phyloP scores from a whole-genome alignment of 2,888 invertebrate genomes.

The Ctenicera cuprea region DNA sequence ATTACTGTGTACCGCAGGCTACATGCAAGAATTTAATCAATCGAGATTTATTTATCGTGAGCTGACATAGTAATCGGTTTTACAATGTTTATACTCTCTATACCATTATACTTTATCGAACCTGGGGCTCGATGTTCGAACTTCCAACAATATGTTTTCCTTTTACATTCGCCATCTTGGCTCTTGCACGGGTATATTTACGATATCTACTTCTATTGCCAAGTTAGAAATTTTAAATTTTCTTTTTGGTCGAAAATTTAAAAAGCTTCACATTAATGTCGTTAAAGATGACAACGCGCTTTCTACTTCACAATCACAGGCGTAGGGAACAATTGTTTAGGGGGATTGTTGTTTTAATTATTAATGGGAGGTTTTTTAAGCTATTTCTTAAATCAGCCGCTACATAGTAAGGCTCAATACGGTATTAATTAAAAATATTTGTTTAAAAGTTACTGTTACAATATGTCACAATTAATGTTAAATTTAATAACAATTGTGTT shows the following conservation, averaged over 20 bases:
- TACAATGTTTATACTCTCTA: constrained; percentile 4
- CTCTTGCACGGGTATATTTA: not conserved
- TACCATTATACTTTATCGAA: not conserved
- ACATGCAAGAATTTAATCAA: constrained; percentile 24
- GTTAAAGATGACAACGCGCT: not conserved
- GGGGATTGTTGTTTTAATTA: too few relatives aligned
- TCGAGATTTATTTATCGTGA: constrained; percentile 17
- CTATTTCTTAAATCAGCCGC: too few relatives aligned
- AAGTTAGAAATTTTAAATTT: not conserved
- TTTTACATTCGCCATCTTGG: not conserved
- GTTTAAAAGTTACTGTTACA: too few relatives aligned
- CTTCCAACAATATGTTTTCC: not conserved
- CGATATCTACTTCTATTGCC: not conserved
- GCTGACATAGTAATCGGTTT: constrained; percentile 19
- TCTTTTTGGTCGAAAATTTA: not conserved
- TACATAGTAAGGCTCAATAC: too few relatives aligned
- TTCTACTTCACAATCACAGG: too few relatives aligned
- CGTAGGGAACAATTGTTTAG: too few relatives aligned
- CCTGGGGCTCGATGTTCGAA: not conserved
- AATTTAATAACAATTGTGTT: too few relatives aligned
- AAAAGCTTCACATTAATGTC: constrained; percentile 4
- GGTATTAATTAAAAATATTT: too few relatives aligned
- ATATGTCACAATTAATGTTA: too few relatives aligned
- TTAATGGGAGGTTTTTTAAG: too few relatives aligned
- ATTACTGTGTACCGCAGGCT: constrained; percentile 1